A percentile compares a stretch with the other conserved stretches of the same genome.
These are phyloP conservation scores for Orthonychiurus folsomi DNA, from an alignment of 2,888 invertebrate genomes.

Conservation along the genomic window DNA sequence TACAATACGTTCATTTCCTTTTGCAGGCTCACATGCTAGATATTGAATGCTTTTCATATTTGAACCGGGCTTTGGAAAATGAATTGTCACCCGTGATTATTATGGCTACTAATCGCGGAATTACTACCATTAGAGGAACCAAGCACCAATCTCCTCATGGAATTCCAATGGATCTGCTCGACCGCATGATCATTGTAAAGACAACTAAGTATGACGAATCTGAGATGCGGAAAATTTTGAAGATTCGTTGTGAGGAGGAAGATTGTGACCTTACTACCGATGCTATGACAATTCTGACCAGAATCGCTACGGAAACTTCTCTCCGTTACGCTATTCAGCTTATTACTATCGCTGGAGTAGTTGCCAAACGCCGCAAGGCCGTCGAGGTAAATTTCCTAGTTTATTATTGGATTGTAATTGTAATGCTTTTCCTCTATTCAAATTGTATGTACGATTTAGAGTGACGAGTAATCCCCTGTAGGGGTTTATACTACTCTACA, in stretches of 20 bases:
- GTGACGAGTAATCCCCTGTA: no score
- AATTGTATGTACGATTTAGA: no score
- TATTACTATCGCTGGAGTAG: conserved; percentile 89
- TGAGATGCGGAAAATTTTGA: conserved; percentile 83
- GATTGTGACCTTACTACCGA: conserved; percentile 90
- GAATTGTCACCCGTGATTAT: conserved; percentile 97
- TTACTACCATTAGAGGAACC: conserved; percentile 81
- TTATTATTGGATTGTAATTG: no score
- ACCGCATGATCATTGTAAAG: conserved; percentile 88
- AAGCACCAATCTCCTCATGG: conserved; percentile 81
- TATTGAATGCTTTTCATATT: conserved; percentile 96
- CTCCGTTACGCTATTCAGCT: conserved; percentile 95
- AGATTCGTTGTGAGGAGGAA: conserved; percentile 83
- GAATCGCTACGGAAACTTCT: conserved; percentile 87
- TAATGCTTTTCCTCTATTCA: no score
- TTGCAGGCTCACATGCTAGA: conserved; percentile 95
- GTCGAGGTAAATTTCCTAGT: conserved; percentile 58
- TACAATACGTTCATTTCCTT: no score
- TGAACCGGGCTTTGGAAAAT: conserved; percentile 92
- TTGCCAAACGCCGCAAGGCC: conserved; percentile 80
- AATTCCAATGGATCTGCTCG: conserved; percentile 90
- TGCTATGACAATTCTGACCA: conserved; percentile 79
- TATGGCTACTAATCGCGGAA: conserved; percentile 95
- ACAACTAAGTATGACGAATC: conserved; percentile 79
- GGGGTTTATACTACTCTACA: no score